Evolutionary conservation across 2,888 invertebrate species (phyloP).

Genomic region (Bibio marci): DNA sequence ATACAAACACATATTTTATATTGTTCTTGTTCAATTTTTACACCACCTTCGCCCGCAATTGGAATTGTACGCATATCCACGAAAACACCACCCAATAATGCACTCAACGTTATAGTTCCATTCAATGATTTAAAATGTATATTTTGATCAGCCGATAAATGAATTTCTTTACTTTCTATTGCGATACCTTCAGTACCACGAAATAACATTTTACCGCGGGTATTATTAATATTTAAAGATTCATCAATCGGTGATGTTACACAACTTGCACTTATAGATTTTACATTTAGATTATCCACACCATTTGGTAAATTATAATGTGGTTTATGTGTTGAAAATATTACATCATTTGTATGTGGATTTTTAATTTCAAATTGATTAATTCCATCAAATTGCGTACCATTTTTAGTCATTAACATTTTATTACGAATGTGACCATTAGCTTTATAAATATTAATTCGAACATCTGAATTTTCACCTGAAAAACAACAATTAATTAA

Average conservation of each 20-base stretch:
- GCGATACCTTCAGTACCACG: slow-evolving; percentile 65
- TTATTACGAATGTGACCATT: slow-evolving; percentile 29
- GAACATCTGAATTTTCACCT: slow-evolving; percentile 19
- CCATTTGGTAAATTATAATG: slow-evolving; percentile 53
- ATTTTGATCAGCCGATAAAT: slow-evolving; percentile 64
- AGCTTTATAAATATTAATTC: slow-evolving; percentile 26
- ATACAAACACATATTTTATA: slow-evolving; percentile 82
- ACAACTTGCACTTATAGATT: slow-evolving; percentile 50
- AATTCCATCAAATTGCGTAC: slow-evolving; percentile 50
- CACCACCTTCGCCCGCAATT: slow-evolving; percentile 34
- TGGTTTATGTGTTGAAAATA: slow-evolving; percentile 62
- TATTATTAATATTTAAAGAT: slow-evolving; percentile 35
- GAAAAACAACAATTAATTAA: neutral
- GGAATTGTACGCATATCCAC: slow-evolving; percentile 57
- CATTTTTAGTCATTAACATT: slow-evolving; percentile 42
- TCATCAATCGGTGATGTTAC: slow-evolving; percentile 56
- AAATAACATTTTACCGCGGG: slow-evolving; percentile 47
- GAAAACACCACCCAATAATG: slow-evolving; percentile 45
- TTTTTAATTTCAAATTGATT: slow-evolving; percentile 51
- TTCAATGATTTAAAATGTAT: slow-evolving; percentile 59
- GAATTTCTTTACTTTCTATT: slow-evolving; percentile 52
- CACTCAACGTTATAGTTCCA: slow-evolving; percentile 51
- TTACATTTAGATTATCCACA: slow-evolving; percentile 43
- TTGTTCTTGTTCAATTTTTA: slow-evolving; percentile 36
- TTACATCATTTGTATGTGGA: slow-evolving; percentile 38